phyloP scores from a whole-genome alignment of 1,140 invertebrate genomes.

The Rhynchophorus ferrugineus region DNA sequence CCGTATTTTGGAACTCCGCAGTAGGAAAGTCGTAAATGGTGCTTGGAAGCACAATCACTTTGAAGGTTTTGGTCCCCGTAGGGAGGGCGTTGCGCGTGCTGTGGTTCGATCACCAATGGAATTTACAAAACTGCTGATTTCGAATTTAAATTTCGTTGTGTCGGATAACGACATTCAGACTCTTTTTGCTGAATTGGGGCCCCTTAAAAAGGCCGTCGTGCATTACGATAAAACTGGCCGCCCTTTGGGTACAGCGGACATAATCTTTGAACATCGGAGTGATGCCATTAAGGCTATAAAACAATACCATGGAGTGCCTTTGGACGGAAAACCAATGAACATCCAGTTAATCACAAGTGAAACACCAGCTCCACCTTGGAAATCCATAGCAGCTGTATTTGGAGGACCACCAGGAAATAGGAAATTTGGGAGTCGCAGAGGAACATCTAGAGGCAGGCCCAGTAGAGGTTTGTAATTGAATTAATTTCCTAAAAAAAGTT shows the following conservation, averaged over 20 bases:
- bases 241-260: slow-evolving; percentile 91
- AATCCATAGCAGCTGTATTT: slow-evolving; percentile 5
- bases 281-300: slow-evolving; percentile 96
- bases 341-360: slow-evolving; percentile 84
- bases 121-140: slow-evolving; percentile 82
- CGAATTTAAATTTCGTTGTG: slow-evolving; percentile 94
- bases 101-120: slow-evolving; percentile 47
- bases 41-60: slow-evolving; percentile 96
- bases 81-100: slow-evolving; percentile 47
- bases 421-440: slow-evolving; percentile 30
- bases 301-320: slow-evolving; percentile 94
- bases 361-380: slow-evolving; percentile 44
- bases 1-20: slow-evolving; percentile 45
- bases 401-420: slow-evolving; percentile 11
- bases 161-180: slow-evolving; percentile 95
- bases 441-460: slow-evolving; percentile 24
- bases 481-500: not conserved
- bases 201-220: slow-evolving; percentile 85
- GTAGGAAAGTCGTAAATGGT: slow-evolving; percentile 83
- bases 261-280: slow-evolving; percentile 83
- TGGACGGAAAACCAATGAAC: slow-evolving; percentile 94
- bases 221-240: slow-evolving; percentile 96
- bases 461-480: slow-evolving; percentile 23
- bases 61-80: slow-evolving; percentile 70
- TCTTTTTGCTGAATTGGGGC: slow-evolving; percentile 94